Conservation (phyloP, 2,797 vertebrate species). For the Scyliorhinus canicula region DNA sequence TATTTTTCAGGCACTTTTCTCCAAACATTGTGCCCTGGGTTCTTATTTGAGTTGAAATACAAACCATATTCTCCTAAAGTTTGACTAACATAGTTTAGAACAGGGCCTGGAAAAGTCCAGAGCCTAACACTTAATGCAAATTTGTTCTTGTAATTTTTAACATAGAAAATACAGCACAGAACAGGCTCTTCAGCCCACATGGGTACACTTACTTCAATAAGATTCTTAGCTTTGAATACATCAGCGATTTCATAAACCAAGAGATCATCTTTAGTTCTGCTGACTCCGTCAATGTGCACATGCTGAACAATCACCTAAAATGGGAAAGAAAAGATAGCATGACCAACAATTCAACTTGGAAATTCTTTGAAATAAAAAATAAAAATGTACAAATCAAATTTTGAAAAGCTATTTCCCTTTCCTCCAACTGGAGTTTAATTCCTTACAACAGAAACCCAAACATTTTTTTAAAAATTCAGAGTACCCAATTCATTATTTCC, state of each 20-base stretch:
- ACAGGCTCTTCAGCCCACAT: no score
- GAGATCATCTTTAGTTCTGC: slow-evolving; percentile 88
- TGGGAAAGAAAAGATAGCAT: not conserved
- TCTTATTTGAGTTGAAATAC: not conserved
- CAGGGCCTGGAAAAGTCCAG: not conserved
- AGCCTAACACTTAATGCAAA: not conserved
- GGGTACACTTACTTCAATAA: slow-evolving; percentile 76
- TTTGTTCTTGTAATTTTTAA: not conserved
- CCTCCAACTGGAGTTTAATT: not conserved
- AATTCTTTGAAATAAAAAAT: not conserved
- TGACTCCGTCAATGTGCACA: slow-evolving; percentile 86
- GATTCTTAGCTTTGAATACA: slow-evolving; percentile 86
- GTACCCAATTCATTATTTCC: no score
- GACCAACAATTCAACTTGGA: not conserved
- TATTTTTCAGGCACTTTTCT: not conserved
- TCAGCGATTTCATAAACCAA: slow-evolving; percentile 85
- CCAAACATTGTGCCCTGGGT: not conserved
- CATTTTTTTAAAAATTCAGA: no score
- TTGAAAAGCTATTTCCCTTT: not conserved
- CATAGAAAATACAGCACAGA: no score
- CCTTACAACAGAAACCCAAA: not conserved
- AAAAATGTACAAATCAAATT: not conserved
- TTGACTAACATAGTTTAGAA: not conserved
- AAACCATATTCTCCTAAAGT: not conserved
- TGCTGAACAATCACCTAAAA: slow-evolving; percentile 86